Evolutionary conservation across 2,113 vertebrate species (phyloP), one percentile per base, ranked within the genome.

Genomic region (Desmodus rotundus): DNA sequence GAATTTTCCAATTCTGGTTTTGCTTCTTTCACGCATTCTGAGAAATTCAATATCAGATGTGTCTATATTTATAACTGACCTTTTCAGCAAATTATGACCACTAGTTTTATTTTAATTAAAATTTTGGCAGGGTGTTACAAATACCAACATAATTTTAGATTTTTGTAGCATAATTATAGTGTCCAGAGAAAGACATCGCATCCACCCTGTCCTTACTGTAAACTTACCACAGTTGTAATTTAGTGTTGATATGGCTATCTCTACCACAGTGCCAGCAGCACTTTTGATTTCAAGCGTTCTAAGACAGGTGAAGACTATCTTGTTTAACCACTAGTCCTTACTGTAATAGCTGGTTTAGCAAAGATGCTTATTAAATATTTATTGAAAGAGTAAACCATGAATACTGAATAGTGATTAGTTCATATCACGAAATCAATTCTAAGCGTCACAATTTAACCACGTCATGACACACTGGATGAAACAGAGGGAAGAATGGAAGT

Each of bases 331-430:
- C n/a, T 7, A 45, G 54, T 19, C 4, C 36, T 78, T 63, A 47
- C 20, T 76, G 22, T 20, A 94, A 50, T 90, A 38, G 28, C 33
- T 87, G 33, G 13, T 17, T 74, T 73, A 88, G 65, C 72, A 50
- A 54, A 85, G 47, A 7, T 72, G 28, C 17, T 72, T 22, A 90
- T 87, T 78, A 89, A 77, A 92, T 94, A 72, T 77, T 89, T 94
- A 82, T 63, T 90, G 38, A 86, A 86, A 65, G 8, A 89, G 4
- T 61, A 76, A 96, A 74, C 41, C 83, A 38, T 72, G 17, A 93
- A 43, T 74, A 50, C n/a, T 88, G 56, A 91, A 80, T 28, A 58
- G 20, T 88, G 56, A 91, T 85, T 50, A 61, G 56, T 73, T 93
- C 3, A n/a, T 91, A 54, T 61, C 4, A 84, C 1, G 84, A 22